Evolutionary conservation across 2,113 vertebrate genomes (phyloP).

Genomic region (Nannobrachium achirus): DNA sequence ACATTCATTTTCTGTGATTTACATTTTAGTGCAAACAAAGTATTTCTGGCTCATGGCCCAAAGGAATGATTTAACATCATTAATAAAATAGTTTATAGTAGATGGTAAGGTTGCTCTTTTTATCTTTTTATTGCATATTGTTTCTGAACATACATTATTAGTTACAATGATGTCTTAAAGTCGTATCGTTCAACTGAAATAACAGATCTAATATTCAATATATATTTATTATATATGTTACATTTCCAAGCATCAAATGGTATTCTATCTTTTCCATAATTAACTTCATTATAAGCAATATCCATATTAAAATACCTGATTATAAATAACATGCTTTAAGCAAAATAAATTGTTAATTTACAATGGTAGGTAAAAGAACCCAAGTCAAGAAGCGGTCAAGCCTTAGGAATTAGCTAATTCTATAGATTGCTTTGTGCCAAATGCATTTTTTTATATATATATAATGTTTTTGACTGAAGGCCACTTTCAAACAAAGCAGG

Average conservation of each 20-base stretch:
- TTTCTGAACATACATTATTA: conserved; percentile 64
- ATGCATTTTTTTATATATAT: conserved; percentile 46
- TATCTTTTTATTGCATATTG: conserved; percentile 71
- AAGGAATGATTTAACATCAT: conserved; percentile 44
- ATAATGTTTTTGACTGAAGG: conserved; percentile 61
- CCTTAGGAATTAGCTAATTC: conserved; percentile 62
- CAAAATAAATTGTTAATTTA: conserved; percentile 75
- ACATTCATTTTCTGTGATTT: conserved; percentile 60
- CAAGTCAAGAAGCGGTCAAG: conserved; percentile 61
- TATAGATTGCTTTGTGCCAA: conserved; percentile 77
- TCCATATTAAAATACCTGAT: conserved; percentile 75
- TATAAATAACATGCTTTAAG: conserved; percentile 77
- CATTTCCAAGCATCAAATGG: conserved; percentile 69
- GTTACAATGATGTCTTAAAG: conserved; percentile 61
- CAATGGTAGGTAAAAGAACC: conserved; percentile 60
- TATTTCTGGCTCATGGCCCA: conserved; percentile 55
- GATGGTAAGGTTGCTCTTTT: conserved; percentile 70
- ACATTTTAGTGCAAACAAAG: conserved; percentile 70
- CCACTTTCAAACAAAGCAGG: conserved; percentile 76
- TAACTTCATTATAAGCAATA: conserved; percentile 59
- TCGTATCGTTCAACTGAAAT: conserved; percentile 51
- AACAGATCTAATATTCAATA: conserved; percentile 53
- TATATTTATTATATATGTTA: conserved; percentile 55
- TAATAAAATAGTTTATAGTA: conserved; percentile 67
- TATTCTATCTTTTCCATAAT: conserved; percentile 55